Percentiles rank a stretch among this genome's conserved stretches.
These are phyloP conservation scores for Hucho hucho DNA, from an alignment of 2,113 vertebrate genomes.

Conservation along the genomic window DNA sequence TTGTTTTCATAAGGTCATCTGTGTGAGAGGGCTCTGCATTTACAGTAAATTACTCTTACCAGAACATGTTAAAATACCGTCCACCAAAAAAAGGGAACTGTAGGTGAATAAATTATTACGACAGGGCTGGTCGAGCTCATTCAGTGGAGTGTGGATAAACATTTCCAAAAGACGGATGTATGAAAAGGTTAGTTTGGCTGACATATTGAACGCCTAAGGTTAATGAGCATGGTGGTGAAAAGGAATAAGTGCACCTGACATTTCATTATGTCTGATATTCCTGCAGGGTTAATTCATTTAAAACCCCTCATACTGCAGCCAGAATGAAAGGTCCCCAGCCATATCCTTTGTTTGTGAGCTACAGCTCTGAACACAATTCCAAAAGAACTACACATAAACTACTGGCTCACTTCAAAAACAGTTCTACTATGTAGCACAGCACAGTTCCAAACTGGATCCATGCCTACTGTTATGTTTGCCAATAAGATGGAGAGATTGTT, in stretches of 20 bases:
- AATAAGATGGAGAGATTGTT: no score
- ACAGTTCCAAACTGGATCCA: not conserved
- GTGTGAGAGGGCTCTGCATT: not conserved
- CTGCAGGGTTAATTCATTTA: slow-evolving; percentile 8
- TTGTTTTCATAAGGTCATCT: not conserved
- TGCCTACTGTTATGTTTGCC: no score
- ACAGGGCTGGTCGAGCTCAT: not conserved
- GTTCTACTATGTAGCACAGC: not conserved
- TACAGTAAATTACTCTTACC: not conserved
- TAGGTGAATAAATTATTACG: not conserved
- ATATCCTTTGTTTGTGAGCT: not conserved
- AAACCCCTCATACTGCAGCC: not conserved
- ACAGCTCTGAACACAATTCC: not conserved
- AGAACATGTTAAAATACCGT: not conserved
- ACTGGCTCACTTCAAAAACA: no score
- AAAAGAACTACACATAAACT: not conserved
- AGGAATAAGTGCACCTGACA: slow-evolving; percentile 18
- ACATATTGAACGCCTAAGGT: slow-evolving; percentile 9
- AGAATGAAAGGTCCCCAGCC: not conserved
- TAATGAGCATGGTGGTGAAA: slow-evolving; percentile 7
- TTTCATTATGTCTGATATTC: slow-evolving; percentile 10
- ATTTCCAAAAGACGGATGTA: slow-evolving; percentile 1
- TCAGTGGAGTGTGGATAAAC: not conserved
- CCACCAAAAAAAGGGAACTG: not conserved
- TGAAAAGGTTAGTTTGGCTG: slow-evolving; percentile 18